Conservation (phyloP, 2,888 invertebrate genomes). For the Lepidochrysops patricia region DNA sequence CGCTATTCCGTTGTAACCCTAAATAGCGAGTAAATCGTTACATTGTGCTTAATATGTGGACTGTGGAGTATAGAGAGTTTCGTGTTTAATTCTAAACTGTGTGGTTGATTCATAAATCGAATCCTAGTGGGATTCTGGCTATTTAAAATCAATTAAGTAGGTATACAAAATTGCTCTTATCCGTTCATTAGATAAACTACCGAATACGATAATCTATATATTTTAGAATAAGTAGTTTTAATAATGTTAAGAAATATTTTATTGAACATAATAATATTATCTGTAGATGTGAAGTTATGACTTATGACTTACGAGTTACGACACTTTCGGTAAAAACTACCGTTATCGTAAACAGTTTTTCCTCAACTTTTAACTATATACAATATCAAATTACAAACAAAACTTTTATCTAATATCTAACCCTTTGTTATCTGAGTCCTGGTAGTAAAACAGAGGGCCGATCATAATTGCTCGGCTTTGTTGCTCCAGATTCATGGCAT, state of each 20-base stretch:
- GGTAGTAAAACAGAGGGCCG: neutral
- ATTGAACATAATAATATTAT: too few species aligned
- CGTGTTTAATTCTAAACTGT: neutral
- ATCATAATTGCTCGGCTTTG: slow-evolving; percentile 22
- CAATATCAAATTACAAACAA: neutral
- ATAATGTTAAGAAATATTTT: too few species aligned
- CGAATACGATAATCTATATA: too few species aligned
- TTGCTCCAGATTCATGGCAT: slow-evolving; percentile 21
- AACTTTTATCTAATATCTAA: neutral
- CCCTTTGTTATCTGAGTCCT: neutral
- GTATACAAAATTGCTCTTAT: too few species aligned
- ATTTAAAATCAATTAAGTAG: too few species aligned
- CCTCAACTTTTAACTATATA: neutral
- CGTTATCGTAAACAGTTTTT: neutral
- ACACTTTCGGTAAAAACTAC: neutral
- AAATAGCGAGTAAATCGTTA: too few species aligned
- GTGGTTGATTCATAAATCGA: neutral
- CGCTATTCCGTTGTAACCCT: neutral
- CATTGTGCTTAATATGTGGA: neutral
- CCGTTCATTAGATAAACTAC: too few species aligned
- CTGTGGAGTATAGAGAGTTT: too few species aligned
- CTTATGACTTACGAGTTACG: too few species aligned
- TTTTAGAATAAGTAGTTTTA: too few species aligned
- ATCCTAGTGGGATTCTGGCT: neutral
- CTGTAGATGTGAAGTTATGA: too few species aligned